A percentile compares a stretch with the other conserved stretches of the same genome.
Evolutionary conservation across 2,797 vertebrate genomes (phyloP).

Genomic region (Diglossa cyanea): DNA sequence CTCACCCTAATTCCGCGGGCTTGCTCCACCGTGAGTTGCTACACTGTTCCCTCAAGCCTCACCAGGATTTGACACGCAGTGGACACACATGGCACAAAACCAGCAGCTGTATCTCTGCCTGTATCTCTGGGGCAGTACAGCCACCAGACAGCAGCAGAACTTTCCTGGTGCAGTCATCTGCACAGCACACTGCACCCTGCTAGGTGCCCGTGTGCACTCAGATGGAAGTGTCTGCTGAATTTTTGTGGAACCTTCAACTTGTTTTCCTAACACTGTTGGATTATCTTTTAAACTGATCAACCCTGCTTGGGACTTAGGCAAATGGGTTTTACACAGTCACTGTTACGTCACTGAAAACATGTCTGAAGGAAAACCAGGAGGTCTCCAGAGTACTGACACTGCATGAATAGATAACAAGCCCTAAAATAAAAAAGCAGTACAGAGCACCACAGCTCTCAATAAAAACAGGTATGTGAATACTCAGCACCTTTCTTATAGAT

Average conservation of each 20-base stretch:
- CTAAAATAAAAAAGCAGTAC: background rate
- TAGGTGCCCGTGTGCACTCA: background rate
- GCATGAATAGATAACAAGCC: background rate
- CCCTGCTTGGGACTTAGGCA: background rate
- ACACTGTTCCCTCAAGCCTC: rapidly evolving
- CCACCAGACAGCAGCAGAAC: background rate
- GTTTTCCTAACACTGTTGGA: background rate
- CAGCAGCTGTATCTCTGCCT: background rate
- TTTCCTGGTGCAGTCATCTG: rapidly evolving
- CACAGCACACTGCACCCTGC: background rate
- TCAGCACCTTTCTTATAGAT: background rate
- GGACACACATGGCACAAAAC: rapidly evolving
- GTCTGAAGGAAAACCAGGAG: background rate
- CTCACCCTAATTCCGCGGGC: rapidly evolving
- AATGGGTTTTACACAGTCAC: background rate
- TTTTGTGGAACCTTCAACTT: background rate
- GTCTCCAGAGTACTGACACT: background rate
- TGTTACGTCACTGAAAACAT: background rate
- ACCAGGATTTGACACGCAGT: rapidly evolving
- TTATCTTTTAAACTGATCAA: background rate
- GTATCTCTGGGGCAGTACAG: background rate
- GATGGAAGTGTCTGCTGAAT: background rate
- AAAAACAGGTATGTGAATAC: background rate
- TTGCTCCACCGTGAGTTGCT: background rate
- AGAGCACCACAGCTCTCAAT: background rate